Base-by-base conservation (phyloP, 2,797 vertebrate species). In the Petrocephalus sullivani region DNA sequence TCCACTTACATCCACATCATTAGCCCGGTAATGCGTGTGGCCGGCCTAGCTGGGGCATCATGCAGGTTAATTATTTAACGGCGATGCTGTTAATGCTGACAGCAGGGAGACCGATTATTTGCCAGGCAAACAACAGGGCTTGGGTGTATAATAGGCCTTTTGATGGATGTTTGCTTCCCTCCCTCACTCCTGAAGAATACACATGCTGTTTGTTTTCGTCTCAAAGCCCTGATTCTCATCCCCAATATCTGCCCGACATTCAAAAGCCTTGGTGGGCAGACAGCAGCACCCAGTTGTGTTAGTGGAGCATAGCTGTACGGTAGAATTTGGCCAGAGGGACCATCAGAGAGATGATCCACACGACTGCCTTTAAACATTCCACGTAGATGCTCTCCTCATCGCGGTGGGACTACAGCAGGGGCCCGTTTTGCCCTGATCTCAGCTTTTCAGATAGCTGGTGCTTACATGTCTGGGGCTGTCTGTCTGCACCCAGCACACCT, bases 1-100 rank as follows among this genome's bases (percentile, higher is more conserved):
- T 91, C 78, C 90, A 91, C 92, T 94, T 93, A 89, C 93, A 94
- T 95, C 93, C 91, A 92, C 93, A 93, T 92, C 92, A 93, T 95
- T 94, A 94, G 93, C 91, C 61, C 75, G 33, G 33, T 92, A 93
- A 94, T 93, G 92, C 91, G 93, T 89, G 87, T 71, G 89, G 67
- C 85, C 89, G 90, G 37, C 2, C 71, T 61, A 53, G 78, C 83
- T 88, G 61, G 49, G 88, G 91, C 92, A 81, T 1, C 0, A 37
- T 87, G 16, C 58, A 90, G 75, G 89, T 90, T 89, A 87, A 75
- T 91, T 93, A 91, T 93, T 93, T 82, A 92, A 91, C 78, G 61
- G 37, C 90, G 88, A 91, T 89, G 87, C 90, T 90, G 90, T 82
- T 16, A 82, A 58, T 90, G 89, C 92, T 90, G 90, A 91, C 90